Evolutionary conservation across 1,140 invertebrate genomes (phyloP), one percentile per base, ranked within the genome.

Genomic region (Galendromus occidentalis): DNA sequence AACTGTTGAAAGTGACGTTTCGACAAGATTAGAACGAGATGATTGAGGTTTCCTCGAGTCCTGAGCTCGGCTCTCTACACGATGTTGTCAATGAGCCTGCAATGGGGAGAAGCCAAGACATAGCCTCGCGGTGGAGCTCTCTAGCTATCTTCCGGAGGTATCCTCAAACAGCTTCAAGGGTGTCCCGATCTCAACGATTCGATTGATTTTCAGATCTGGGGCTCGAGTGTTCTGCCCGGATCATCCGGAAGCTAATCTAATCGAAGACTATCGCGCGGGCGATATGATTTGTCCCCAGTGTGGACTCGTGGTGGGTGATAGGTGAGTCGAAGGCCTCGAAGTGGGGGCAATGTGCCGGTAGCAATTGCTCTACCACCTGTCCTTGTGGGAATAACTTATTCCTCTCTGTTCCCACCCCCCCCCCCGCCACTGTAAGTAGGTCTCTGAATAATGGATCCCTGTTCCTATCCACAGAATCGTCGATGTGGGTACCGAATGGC

Each of bases 401-500:
- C 51, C 47, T 30, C 66, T 66, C 17, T 44, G 17, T 44, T 44
- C 42, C 42, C 42, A 17, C 42, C 14, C n/a, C 14, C n/a, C 42
- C 14, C n/a, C n/a, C n/a, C 14, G 14, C n/a, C 14, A 14, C 47
- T 42, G 9, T 65, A 70, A 67, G 68, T n/a, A n/a, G n/a, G n/a
- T n/a, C n/a, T n/a, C n/a, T n/a, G n/a, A n/a, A n/a, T n/a, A n/a
- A n/a, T n/a, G n/a, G n/a, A n/a, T n/a, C n/a, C n/a, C n/a, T n/a
- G n/a, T 39, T 39, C 4, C 33, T 9, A 9, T 39, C 9, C 33
- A 39, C 72, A 91, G 92, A 74, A 91, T 98, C 0, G 93, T 99
- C 70, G 96, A 99, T 80, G 96, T 99, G n/a, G 94, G 95, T n/a
- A 97, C 94, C n/a, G 96, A 99, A 77, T 99, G 96, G 96, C 82